Base-by-base conservation (phyloP, 2,888 invertebrate species). In the Altica lythri region DNA sequence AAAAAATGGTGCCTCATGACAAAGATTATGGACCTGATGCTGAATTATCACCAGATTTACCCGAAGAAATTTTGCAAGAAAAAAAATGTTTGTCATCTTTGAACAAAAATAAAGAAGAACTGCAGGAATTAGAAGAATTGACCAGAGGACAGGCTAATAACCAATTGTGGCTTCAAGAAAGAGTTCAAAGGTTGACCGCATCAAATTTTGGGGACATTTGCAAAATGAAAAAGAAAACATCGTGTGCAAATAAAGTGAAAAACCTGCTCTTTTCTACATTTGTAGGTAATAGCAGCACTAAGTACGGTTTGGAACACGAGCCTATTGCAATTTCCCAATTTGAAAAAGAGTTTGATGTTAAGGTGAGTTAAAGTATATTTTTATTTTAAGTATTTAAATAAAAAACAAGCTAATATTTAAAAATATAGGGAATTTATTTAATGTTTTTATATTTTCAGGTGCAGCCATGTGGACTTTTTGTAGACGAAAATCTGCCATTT, bases 151-250 rank as follows among this genome's bases (percentile, higher is more conserved):
- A 32, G 18, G 6, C 17, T 8, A 12, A 5, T 8, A 44, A 32
- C 18, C 30, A 10, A 16, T n/a, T 16, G 29, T 43, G 29, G 43
- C 10, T 16, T 3, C 17, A 29, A 16, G 43, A 43, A 16, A 27
- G 14, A 43, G 17, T 6, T 14, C 4, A 25, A 6, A 5, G 42
- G 13, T 6, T 27, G 9, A 42, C 13, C 5, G 42, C 25, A 9
- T 42, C 25, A 27, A 6, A 43, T 29, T 43, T 29, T 29, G 29
- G 43, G 6, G 16, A 29, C 2, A 29, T 43, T 9, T 29, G 29
- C 8, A 43, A 43, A 12, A 44, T 44, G 44, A n/a, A 2, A 18
- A 25, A 30, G 30, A 44, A 9, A 30, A 17, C 43, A 16, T 43
- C 0, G 9, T 17, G 29, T 29, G 10, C 8, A 4, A 43, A 43